A percentile compares a stretch with the other conserved stretches of the same genome.
These are phyloP conservation scores for Siphlonurus alternatus DNA, from an alignment of 2,888 invertebrate species.

Conservation along the genomic window DNA sequence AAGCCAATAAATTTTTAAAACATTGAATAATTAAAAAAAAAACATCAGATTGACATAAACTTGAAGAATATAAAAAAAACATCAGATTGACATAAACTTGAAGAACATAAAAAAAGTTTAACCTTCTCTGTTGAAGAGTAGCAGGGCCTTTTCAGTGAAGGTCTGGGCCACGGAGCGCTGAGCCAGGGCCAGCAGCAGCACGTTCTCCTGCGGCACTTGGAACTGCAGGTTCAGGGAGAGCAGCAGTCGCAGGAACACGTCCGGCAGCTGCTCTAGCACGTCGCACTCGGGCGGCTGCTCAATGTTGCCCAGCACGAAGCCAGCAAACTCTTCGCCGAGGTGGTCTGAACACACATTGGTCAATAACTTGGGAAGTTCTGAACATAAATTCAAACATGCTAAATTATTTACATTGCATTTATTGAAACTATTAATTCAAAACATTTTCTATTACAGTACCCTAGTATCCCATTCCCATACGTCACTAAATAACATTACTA, in stretches of 20 bases:
- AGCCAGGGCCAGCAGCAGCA: constrained; percentile 51
- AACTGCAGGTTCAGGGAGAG: constrained; percentile 86
- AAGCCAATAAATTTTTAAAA: no score
- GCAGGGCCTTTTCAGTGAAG: constrained; percentile 77
- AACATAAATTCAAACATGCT: constrained; percentile 9
- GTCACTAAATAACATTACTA: no score
- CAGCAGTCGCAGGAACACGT: constrained; percentile 65
- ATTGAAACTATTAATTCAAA: constrained; percentile 8
- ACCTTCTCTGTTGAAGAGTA: constrained; percentile 84
- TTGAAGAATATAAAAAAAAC: no score
- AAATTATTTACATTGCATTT: constrained; percentile 4
- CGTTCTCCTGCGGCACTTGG: constrained; percentile 38
- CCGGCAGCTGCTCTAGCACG: constrained; percentile 68
- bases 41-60: no score
- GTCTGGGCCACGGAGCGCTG: constrained; percentile 57
- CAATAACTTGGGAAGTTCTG: no score
- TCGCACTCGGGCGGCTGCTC: constrained; percentile 66
- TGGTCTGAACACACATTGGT: constrained; percentile 42
- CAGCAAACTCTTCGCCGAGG: constrained; percentile 65
- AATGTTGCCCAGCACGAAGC: constrained; percentile 62
- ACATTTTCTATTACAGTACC: no score
- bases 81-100: no score
- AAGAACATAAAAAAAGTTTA: no score
- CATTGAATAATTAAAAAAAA: no score
- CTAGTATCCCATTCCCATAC: no score